Evolutionary conservation across 2,113 vertebrate genomes (phyloP).

Genomic region (Genyomyrus donnyi): DNA sequence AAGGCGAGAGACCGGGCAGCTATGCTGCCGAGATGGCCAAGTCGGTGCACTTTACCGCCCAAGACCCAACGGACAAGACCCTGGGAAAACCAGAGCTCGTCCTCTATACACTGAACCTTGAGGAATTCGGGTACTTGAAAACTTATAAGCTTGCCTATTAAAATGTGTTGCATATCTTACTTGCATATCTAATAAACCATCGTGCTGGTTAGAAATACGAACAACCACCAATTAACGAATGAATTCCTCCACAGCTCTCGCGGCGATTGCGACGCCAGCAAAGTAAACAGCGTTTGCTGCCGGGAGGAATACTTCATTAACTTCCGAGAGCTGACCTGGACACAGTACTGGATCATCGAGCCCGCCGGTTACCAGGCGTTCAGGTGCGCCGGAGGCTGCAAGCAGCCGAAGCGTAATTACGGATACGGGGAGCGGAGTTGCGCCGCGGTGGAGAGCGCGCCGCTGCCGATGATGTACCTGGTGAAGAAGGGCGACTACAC

Average conservation of each 20-base stretch:
- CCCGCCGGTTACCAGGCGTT: slow-evolving; percentile 72
- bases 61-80: slow-evolving; percentile 63
- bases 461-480: slow-evolving; percentile 81
- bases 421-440: slow-evolving; percentile 66
- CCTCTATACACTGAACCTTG: slow-evolving; percentile 79
- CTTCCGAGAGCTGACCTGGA: slow-evolving; percentile 72
- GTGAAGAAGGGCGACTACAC: slow-evolving; percentile 79
- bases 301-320: slow-evolving; percentile 69
- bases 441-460: slow-evolving; percentile 60
- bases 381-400: slow-evolving; percentile 65
- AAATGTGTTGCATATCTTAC: not conserved
- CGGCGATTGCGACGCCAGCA: slow-evolving; percentile 65
- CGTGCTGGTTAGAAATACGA: not conserved
- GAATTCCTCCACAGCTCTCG: slow-evolving; percentile 51
- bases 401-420: slow-evolving; percentile 56
- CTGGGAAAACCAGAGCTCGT: slow-evolving; percentile 77
- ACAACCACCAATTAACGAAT: not conserved
- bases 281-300: slow-evolving; percentile 60
- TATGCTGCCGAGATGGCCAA: slow-evolving; percentile 73
- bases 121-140: slow-evolving; percentile 71
- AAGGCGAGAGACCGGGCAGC: slow-evolving; percentile 78
- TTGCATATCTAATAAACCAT: not conserved
- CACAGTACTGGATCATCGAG: slow-evolving; percentile 77
- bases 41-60: slow-evolving; percentile 75
- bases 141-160: not conserved